Evolutionary conservation across 37 sponge, comb jelly and placozoan genomes (phyloP).

Genomic region (Ianthella basta): DNA sequence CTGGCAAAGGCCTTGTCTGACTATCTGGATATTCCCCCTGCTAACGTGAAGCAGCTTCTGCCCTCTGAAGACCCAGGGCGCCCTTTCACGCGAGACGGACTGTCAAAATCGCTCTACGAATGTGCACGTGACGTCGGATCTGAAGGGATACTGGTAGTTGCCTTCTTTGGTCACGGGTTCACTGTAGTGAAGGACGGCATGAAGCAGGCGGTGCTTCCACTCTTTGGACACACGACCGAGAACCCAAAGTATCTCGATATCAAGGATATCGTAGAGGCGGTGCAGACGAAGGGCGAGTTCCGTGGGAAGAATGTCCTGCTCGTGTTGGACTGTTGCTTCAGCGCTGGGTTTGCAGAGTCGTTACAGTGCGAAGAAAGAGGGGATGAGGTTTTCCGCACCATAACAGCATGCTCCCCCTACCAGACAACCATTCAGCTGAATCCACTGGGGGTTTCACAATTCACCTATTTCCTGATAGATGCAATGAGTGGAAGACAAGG

Average conservation of each 20-base stretch:
- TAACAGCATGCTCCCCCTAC: conserved; percentile 10
- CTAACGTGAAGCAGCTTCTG: background rate
- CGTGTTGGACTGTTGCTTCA: conserved; percentile 29
- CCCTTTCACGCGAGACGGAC: background rate
- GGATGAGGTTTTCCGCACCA: background rate
- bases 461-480: conserved; percentile 26
- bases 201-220: conserved; percentile 13
- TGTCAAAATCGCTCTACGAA: background rate
- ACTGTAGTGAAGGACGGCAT: background rate
- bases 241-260: background rate
- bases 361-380: background rate
- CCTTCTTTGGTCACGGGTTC: conserved; percentile 24
- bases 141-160: background rate
- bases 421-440: conserved; percentile 18
- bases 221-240: background rate
- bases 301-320: conserved; percentile 10
- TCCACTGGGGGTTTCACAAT: background rate
- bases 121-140: background rate
- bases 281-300: background rate
- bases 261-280: background rate
- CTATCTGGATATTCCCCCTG: background rate
- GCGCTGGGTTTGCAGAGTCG: conserved; percentile 21
- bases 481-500: too few relatives aligned
- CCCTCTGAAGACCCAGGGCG: conserved; percentile 5
- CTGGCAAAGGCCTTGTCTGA: background rate